Evolutionary conservation across 1,140 invertebrate genomes (phyloP), one percentile per base, ranked within the genome.

Genomic region (Drosophila arawakana): DNA sequence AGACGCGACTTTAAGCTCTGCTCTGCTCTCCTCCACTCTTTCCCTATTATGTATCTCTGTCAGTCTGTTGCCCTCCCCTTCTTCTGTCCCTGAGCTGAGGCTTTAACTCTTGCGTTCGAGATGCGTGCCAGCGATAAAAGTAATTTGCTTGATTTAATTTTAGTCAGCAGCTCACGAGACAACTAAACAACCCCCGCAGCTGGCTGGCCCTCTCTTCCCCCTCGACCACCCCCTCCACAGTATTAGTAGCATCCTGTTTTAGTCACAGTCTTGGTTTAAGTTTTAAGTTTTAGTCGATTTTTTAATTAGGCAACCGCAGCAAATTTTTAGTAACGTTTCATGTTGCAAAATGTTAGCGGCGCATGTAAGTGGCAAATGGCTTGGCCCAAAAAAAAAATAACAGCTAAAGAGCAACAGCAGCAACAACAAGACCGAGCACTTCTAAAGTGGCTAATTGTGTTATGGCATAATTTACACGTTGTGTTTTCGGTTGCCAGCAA

Each of bases 141-240:
- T 89, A 89, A 89, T 89, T 89, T 89, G 84, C 84, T 89, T 89
- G 84, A 89, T 89, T 89, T 89, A 89, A 89, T 89, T 89, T 89
- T 89, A 89, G 85, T 84, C 84, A 86, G 80, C 84, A 80, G 83
- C 83, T 83, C 79, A 76, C 82, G 76, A 79, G 78, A 81, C 76
- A 81, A 67, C 72, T 71, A 72, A 71, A 75, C 76, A 75, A 54
- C 72, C 76, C 76, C 76, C 72, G 72, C 72, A 74, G 72, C 67
- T 35, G 39, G 15, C 5, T 46, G 10, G 18, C 37, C 10, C 15
- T 1, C 15, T 7, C 34, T 44, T 21, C 35, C 2, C 60, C 0
- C 44, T 7, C 11, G 0, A 2, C 18, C 41, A 18, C 35, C 15
- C 18, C n/a, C 39, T 43, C 18, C 44, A n/a, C 49, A 35, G 55